Conservation (phyloP, 1,140 invertebrate genomes). For the Drosophila simulans region DNA sequence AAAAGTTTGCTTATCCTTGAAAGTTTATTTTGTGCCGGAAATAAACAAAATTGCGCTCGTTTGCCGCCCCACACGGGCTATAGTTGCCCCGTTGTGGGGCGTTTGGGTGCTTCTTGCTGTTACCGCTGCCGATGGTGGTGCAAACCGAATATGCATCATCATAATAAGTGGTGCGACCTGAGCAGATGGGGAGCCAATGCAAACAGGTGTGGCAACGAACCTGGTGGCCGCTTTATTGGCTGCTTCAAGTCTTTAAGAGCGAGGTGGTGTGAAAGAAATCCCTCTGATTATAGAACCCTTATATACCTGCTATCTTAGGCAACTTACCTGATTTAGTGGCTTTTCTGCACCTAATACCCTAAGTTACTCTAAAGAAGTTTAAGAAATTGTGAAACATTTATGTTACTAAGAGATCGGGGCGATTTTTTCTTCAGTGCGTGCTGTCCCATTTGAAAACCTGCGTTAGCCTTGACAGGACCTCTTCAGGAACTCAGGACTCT, state of each 20-base stretch:
- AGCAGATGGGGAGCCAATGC: conserved; percentile 17
- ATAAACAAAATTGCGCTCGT: conserved; percentile 79
- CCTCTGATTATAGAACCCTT: not conserved
- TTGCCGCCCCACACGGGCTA: conserved; percentile 36
- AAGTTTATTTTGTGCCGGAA: conserved; percentile 82
- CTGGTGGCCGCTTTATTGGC: conserved; percentile 32
- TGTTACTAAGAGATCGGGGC: too few relatives aligned
- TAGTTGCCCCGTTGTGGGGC: conserved; percentile 3
- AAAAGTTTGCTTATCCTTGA: conserved; percentile 82
- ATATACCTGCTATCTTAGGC: too few relatives aligned
- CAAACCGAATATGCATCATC: conserved; percentile 47
- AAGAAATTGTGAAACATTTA: too few relatives aligned
- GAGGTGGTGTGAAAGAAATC: not conserved
- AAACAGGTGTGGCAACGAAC: conserved; percentile 30
- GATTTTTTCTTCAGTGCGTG: conserved; percentile 16
- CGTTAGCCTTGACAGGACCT: conserved; percentile 40
- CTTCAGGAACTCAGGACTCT: conserved; percentile 43
- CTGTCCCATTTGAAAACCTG: conserved; percentile 22
- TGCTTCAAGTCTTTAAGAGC: conserved; percentile 30
- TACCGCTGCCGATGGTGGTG: conserved; percentile 30
- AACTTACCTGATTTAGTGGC: too few relatives aligned
- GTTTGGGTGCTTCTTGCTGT: not conserved
- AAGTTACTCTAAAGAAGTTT: too few relatives aligned
- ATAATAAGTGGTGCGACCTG: conserved; percentile 39
- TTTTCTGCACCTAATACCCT: too few relatives aligned